Percentiles rank a stretch among this genome's conserved stretches.
Conservation (phyloP, 2,888 invertebrate genomes). For the Rhamnusium bicolor region DNA sequence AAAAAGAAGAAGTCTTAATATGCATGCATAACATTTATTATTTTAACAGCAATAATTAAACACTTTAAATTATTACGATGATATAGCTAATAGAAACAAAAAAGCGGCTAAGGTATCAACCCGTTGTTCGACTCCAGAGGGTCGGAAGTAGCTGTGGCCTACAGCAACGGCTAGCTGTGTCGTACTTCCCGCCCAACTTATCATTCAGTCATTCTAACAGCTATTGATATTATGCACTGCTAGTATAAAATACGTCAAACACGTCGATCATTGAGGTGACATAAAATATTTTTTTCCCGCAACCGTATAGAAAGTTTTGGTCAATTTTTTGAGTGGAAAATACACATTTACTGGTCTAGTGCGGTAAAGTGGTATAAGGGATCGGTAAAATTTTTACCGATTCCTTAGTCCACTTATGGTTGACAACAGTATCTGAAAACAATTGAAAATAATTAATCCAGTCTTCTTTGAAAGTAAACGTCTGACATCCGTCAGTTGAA, state of each 20-base stretch:
- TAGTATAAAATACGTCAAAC: not conserved
- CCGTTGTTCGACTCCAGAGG: constrained; percentile 69
- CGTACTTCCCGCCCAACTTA: constrained; percentile 69
- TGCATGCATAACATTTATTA: constrained; percentile 49
- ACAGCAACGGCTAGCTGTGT: constrained; percentile 82
- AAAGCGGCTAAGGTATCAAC: constrained; percentile 66
- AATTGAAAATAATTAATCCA: no score
- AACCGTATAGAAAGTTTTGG: no score
- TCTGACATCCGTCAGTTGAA: no score
- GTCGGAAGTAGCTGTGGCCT: constrained; percentile 73
- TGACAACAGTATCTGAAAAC: no score
- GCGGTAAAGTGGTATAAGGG: no score
- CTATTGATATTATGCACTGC: constrained; percentile 25
- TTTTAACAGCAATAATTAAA: constrained; percentile 12
- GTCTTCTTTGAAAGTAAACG: no score
- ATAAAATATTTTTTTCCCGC: no score
- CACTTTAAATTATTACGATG: constrained; percentile 22
- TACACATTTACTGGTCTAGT: no score
- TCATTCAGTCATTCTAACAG: constrained; percentile 19
- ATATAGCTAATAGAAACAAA: constrained; percentile 42
- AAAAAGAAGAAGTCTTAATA: constrained; percentile 57
- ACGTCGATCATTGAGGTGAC: no score
- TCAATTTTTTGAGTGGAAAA: no score
- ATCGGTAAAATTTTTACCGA: no score
- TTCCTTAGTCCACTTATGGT: no score